These are phyloP conservation scores for Drosophila asahinai DNA, from an alignment of 1,140 invertebrate species.

Conservation along the genomic window DNA sequence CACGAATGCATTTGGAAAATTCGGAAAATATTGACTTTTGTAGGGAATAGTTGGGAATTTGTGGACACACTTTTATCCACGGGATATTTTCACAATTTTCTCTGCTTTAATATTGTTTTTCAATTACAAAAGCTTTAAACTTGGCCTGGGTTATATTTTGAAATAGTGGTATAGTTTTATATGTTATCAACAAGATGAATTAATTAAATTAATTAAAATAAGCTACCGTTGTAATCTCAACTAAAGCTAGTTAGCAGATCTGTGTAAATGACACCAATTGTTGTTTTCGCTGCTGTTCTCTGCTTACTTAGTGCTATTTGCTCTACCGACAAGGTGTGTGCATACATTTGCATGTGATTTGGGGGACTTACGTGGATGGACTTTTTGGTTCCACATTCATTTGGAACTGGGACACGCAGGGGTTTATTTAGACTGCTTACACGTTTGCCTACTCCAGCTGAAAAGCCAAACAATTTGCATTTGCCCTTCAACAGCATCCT, in stretches of 20 bases:
- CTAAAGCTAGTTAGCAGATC: slow-evolving; percentile 32
- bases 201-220: no score
- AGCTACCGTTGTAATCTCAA: not conserved
- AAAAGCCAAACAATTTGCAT: slow-evolving; percentile 57
- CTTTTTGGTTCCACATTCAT: slow-evolving; percentile 17
- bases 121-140: not conserved
- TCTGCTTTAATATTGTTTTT: no score
- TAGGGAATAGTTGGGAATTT: not conserved
- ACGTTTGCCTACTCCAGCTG: slow-evolving; percentile 56
- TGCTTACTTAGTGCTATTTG: slow-evolving; percentile 1
- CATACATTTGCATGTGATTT: slow-evolving; percentile 68
- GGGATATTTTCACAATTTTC: not conserved
- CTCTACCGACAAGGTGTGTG: slow-evolving; percentile 21
- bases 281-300: slow-evolving; percentile 23
- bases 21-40: not conserved
- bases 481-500: slow-evolving; percentile 2
- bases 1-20: not conserved
- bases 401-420: slow-evolving; percentile 2
- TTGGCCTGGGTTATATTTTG: no score
- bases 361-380: slow-evolving; percentile 12
- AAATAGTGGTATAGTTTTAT: no score
- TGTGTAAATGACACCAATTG: slow-evolving; percentile 35
- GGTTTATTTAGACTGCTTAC: slow-evolving; percentile 46
- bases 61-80: not conserved
- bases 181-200: no score